Evolutionary conservation across 2,113 vertebrate species (phyloP).

Genomic region (Thamnophis sirtalis): DNA sequence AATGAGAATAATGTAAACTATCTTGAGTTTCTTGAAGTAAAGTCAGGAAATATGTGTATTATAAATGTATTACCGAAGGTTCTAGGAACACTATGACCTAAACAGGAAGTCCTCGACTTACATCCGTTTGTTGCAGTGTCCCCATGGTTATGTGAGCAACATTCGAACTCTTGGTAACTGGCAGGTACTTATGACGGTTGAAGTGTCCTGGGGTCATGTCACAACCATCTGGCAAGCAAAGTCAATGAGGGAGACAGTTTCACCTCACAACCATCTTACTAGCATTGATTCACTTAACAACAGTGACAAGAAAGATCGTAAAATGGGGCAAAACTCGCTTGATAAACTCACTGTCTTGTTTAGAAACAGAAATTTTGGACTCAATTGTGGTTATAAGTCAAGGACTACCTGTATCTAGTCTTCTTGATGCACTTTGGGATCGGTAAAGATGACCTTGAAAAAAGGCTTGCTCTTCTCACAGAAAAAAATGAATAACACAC

Average conservation of each 20-base stretch:
- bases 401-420: not conserved
- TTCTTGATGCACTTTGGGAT: not conserved
- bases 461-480: not conserved
- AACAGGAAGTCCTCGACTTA: not conserved
- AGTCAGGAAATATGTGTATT: not conserved
- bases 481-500: not conserved
- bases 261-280: too few relatives aligned
- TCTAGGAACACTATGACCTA: not conserved
- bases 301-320: too few relatives aligned
- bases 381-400: not conserved
- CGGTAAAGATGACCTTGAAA: not conserved
- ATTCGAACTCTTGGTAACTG: too few relatives aligned
- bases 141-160: too few relatives aligned
- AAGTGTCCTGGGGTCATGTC: too few relatives aligned
- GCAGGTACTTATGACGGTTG: too few relatives aligned
- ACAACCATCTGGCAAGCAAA: too few relatives aligned
- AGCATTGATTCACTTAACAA: too few relatives aligned
- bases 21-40: not conserved
- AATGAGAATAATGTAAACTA: not conserved
- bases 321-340: not conserved
- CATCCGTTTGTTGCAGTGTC: not conserved
- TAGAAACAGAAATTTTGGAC: not conserved
- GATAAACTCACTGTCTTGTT: not conserved
- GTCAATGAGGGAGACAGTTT: too few relatives aligned
- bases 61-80: not conserved